Base-by-base conservation (phyloP, 2,113 vertebrate species). In the Connochaetes taurinus region DNA sequence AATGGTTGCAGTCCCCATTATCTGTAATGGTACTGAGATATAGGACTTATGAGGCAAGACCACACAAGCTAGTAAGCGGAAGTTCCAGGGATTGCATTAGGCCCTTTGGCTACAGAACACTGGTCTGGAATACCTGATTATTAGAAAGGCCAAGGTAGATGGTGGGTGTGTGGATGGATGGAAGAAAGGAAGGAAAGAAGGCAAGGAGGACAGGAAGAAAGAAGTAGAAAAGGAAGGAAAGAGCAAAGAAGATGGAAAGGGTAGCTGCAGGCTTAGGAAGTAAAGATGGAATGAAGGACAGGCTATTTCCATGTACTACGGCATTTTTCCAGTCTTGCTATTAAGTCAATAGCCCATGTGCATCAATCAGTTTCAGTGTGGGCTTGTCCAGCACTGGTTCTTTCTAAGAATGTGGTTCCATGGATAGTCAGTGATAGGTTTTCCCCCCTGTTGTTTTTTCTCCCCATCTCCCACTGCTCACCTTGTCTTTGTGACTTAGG, bases 371-470 rank as follows among this genome's bases (percentile, higher is more conserved):
- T 60, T 80, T 90, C 58, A 84, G 13, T 7, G 21, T 36, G 23
- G 19, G 19, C 47, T 6, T 5, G 27, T 17, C 11, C 67, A 36
- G 5, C 12, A 15, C 4, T 29, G 4, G 64, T 94, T 91, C 80
- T 58, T 94, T 40, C 58, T 82, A 52, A 67, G 76, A 74, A 52
- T 94, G 55, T 90, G 4, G 10, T 84, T 87, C 71, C 45, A 5
- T 29, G 21, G 36, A 60, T 64, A 36, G 36, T 83, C 60, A 45
- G 55, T 55, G 67, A 71, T 64, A 85, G 76, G 8, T 23, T 90
- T 82, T n/a, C n/a, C 43, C 15, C 45, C n/a, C 31, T 1, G 53
- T 45, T 27, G 12, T 71, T 47, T 60, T 78, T 40, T 25, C n/a
- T 36, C n/a, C 10, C 36, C 43, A 0, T 53, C 11, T 86, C 36